Evolutionary conservation across 2,888 invertebrate species (phyloP).

Genomic region (Chrysolina oricalcia): DNA sequence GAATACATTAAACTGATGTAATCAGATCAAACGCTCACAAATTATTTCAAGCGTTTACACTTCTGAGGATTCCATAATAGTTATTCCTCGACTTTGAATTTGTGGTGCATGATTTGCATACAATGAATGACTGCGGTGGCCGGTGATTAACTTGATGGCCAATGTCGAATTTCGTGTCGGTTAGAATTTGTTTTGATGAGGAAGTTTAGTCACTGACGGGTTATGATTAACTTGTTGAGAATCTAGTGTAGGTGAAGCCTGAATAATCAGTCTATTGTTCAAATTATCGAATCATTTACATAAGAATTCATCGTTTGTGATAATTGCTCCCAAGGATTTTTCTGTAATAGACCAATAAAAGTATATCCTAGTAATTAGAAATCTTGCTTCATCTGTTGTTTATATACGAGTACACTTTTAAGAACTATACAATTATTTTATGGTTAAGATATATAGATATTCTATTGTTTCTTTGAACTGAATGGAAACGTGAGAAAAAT

Average conservation of each 20-base stretch:
- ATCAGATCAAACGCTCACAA: neutral
- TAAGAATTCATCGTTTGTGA: conserved; percentile 11
- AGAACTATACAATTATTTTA: conserved; percentile 9
- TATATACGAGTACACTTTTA: neutral
- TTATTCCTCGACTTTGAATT: neutral
- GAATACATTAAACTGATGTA: neutral
- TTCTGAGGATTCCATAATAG: neutral
- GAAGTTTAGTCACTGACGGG: neutral
- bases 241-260: conserved; percentile 9
- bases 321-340: conserved; percentile 18
- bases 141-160: neutral
- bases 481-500: neutral
- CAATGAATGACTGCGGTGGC: neutral
- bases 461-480: neutral
- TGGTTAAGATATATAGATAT: neutral
- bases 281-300: neutral
- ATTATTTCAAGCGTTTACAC: neutral
- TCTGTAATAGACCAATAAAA: neutral
- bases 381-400: conserved; percentile 1
- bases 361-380: conserved; percentile 1
- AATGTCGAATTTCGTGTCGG: conserved; percentile 14
- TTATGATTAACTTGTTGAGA: neutral
- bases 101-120: conserved; percentile 6
- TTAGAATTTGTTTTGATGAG: conserved; percentile 5
- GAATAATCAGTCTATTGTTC: neutral